Evolutionary conservation across 2,797 vertebrate species (phyloP).

Genomic region (Characodon lateralis): DNA sequence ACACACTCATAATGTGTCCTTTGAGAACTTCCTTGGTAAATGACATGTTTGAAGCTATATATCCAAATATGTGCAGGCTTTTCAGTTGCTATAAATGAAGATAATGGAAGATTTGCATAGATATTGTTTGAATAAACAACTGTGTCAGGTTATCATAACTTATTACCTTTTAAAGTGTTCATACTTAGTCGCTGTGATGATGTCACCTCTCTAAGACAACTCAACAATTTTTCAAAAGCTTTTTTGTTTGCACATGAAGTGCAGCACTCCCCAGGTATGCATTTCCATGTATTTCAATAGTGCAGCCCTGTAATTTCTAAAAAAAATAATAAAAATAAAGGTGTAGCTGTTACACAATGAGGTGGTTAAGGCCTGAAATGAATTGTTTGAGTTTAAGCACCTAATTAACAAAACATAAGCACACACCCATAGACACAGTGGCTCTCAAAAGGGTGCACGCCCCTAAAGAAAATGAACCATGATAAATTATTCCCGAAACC

Average conservation of each 20-base stretch:
- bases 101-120: conserved; percentile 38
- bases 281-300: conserved; percentile 11
- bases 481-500: not conserved
- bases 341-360: not conserved
- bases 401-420: not conserved
- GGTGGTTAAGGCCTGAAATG: not conserved
- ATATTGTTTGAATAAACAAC: conserved; percentile 25
- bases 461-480: not conserved
- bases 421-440: not conserved
- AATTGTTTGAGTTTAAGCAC: not conserved
- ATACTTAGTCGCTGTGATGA: not conserved
- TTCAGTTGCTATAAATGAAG: conserved; percentile 9
- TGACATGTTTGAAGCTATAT: not conserved
- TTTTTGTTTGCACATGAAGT: conserved; percentile 9
- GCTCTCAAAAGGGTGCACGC: not conserved
- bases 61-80: conserved; percentile 28
- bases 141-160: conserved; percentile 3
- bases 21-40: conserved; percentile 1
- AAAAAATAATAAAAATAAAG: not conserved
- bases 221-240: conserved; percentile 6
- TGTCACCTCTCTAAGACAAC: conserved; percentile 1
- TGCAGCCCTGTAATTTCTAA: not conserved
- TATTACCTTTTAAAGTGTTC: conserved; percentile 27
- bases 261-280: conserved; percentile 6
- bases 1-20: not conserved